A percentile compares a stretch with the other conserved stretches of the same genome.
Conservation (phyloP, 1,140 invertebrate species). For the Cydia strobilella region DNA sequence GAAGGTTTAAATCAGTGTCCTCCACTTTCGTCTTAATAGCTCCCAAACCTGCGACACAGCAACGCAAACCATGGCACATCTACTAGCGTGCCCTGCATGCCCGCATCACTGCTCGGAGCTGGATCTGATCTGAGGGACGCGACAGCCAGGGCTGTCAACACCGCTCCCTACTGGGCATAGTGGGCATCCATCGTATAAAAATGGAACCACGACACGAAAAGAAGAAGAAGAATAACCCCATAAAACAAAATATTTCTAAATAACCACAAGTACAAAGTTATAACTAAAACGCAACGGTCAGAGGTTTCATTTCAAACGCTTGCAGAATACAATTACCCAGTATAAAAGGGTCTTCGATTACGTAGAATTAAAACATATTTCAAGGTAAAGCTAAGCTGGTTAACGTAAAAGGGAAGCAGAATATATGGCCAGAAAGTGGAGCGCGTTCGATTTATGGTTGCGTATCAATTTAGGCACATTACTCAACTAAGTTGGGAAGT, state of each 20-base stretch:
- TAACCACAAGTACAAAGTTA: not conserved
- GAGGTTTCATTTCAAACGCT: not conserved
- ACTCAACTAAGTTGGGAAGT: constrained; percentile 12
- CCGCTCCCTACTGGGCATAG: too few species aligned
- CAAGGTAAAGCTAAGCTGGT: not conserved
- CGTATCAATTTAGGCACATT: constrained; percentile 16
- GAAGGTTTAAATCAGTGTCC: too few species aligned
- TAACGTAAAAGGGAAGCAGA: not conserved
- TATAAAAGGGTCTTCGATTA: not conserved
- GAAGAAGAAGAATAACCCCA: too few species aligned
- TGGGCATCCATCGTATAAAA: too few species aligned
- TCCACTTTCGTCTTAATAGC: too few species aligned
- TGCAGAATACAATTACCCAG: not conserved
- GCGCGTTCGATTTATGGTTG: constrained; percentile 6
- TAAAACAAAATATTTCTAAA: constrained; percentile 12
- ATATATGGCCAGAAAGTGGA: constrained; percentile 1
- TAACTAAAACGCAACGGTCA: constrained; percentile 15
- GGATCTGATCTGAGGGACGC: too few species aligned
- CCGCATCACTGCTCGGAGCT: too few species aligned
- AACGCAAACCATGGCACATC: too few species aligned
- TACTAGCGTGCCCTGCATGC: too few species aligned
- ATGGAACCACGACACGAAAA: too few species aligned
- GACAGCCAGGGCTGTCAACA: too few species aligned
- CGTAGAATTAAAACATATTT: not conserved
- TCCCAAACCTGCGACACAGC: too few species aligned